phyloP scores from a whole-genome alignment of 2,113 vertebrate genomes.

The Eolophus roseicapilla region DNA sequence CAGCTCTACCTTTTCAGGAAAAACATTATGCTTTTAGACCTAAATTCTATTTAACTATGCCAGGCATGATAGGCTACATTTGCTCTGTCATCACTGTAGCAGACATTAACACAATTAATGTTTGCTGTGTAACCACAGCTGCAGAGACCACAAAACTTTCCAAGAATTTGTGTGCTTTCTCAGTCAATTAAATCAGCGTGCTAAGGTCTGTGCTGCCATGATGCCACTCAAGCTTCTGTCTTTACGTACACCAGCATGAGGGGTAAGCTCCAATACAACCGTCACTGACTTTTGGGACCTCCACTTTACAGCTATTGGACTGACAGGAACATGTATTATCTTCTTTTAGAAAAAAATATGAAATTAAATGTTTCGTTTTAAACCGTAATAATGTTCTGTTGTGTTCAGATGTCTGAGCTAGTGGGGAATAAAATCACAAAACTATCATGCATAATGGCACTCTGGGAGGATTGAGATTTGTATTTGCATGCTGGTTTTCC shows the following conservation, averaged over 20 bases:
- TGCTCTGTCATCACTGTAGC: background rate
- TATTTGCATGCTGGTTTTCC: background rate
- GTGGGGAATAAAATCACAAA: background rate
- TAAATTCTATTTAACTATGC: background rate
- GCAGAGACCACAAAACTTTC: background rate
- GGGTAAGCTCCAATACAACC: background rate
- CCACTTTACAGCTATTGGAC: background rate
- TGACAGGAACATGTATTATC: rapidly evolving
- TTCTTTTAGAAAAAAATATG: background rate
- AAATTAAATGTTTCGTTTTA: background rate
- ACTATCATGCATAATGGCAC: rapidly evolving
- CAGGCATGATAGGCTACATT: background rate
- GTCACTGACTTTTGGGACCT: background rate
- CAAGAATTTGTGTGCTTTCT: background rate
- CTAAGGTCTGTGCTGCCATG: background rate
- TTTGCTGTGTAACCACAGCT: background rate
- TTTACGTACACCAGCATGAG: background rate
- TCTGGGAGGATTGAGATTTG: background rate
- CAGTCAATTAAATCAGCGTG: background rate
- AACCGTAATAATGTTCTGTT: background rate
- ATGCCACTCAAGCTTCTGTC: background rate
- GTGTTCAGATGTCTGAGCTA: background rate
- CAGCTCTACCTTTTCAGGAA: background rate
- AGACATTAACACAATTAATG: background rate
- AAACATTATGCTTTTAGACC: background rate